Base-by-base conservation (phyloP, 1,140 invertebrate genomes). In the Drosophila nikananu region DNA sequence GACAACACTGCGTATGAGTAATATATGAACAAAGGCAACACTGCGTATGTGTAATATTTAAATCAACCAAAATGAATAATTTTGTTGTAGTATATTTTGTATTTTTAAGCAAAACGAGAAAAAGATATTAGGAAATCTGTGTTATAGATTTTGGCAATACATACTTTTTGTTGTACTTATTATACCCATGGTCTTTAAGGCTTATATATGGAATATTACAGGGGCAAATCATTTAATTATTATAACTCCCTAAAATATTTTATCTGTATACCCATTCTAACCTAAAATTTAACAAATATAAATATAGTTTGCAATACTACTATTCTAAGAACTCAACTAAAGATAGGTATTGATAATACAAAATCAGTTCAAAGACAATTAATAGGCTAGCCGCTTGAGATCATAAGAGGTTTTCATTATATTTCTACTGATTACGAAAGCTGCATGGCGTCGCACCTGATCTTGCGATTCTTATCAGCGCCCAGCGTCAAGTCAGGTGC, bases 401-500 rank as follows among this genome's bases (percentile, higher is more conserved):
- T 61, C 67, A 25, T 37, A 10, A 12, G 12, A 51, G 12, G 23
- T 37, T 37, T 58, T 67, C 21, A 42, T 72, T 41, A 32, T 21
- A 23, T 32, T 35, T 49, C 23, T 27, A 10, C 48, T 58, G 25
- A 72, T 59, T 37, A 39, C 32, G 30, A 72, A 27, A 39, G 23
- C 67, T 32, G 39, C 12, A 13, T 42, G 44, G 23, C 52, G 39
- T 35, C 57, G 39, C 72, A 78, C 74, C 66, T 81, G 82, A 86
- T 86, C 83, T 79, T 78, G 78, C 58, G 66, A 77, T 70, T 61
- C 44, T 61, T 66, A 68, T 72, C 54, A 37, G 55, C 39, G 32
- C n/a, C 67, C 8, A 58, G 51, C 41, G 48, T n/a, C 17, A 30
- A 86, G 83, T 83, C 83, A 87, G 83, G 84, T 86, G 83, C 77